phyloP scores from a whole-genome alignment of 2,797 vertebrate genomes.

The Dendrocincla tyrannina region DNA sequence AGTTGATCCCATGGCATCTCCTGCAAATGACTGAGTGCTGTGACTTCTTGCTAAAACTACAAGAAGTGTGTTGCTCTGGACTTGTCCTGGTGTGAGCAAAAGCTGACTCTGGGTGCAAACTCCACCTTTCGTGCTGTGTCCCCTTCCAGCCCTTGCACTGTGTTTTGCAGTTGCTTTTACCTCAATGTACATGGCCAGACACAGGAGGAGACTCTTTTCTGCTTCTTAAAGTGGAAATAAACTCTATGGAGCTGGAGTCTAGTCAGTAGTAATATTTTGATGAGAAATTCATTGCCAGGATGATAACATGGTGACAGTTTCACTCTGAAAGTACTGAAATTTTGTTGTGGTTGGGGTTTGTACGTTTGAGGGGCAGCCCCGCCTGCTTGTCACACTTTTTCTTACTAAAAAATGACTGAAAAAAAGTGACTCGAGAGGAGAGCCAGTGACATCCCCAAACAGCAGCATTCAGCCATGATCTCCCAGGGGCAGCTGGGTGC shows the following conservation, averaged over 20 bases:
- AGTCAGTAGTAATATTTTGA: background rate
- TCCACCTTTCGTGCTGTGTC: background rate
- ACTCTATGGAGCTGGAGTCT: background rate
- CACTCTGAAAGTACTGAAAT: background rate
- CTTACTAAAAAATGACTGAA: background rate
- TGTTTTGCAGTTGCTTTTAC: background rate
- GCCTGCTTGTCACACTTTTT: background rate
- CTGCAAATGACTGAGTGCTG: background rate
- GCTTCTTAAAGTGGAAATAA: background rate
- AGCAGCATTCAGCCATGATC: accelerated
- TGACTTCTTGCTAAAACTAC: background rate
- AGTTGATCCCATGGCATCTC: background rate
- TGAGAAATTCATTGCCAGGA: background rate
- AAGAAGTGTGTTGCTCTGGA: background rate
- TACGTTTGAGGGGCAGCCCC: background rate
- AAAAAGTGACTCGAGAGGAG: background rate
- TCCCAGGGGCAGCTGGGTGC: background rate
- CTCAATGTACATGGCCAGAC: background rate
- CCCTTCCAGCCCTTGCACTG: background rate
- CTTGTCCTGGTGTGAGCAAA: background rate
- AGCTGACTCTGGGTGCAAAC: background rate
- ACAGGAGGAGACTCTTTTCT: background rate
- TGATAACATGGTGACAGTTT: background rate
- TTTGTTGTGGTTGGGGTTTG: background rate
- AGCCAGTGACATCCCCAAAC: background rate